These are phyloP conservation scores for Neocloeon triangulifer DNA, from an alignment of 1,140 invertebrate species.

Conservation along the genomic window DNA sequence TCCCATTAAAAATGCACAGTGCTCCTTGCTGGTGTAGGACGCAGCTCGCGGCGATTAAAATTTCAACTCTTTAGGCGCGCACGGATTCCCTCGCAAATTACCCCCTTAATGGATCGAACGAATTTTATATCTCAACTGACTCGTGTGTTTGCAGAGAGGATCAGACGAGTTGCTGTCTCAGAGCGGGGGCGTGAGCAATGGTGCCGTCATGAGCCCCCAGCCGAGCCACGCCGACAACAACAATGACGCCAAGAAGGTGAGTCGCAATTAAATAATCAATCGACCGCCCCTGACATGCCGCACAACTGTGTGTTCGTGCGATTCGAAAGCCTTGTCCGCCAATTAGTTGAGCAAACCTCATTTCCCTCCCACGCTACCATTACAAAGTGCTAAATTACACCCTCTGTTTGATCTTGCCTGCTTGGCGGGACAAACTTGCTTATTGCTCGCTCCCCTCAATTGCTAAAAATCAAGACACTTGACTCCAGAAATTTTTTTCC, in stretches of 20 bases:
- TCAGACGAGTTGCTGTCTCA: constrained; percentile 86
- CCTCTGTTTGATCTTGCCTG: too few relatives aligned
- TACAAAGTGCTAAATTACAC: too few relatives aligned
- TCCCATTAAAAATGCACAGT: neutral
- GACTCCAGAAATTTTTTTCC: too few relatives aligned
- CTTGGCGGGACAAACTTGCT: too few relatives aligned
- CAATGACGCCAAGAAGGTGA: constrained; percentile 87
- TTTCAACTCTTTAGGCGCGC: neutral
- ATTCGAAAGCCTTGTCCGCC: constrained; percentile 10
- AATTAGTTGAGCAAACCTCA: too few relatives aligned
- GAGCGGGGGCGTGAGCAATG: constrained; percentile 80
- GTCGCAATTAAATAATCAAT: constrained; percentile 8
- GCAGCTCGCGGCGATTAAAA: too few relatives aligned
- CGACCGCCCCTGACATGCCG: too few relatives aligned
- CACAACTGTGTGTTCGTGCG: too few relatives aligned
- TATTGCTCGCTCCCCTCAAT: too few relatives aligned
- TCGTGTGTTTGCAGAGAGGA: constrained; percentile 62
- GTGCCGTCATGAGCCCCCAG: constrained; percentile 51
- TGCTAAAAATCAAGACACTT: too few relatives aligned
- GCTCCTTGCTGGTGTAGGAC: neutral
- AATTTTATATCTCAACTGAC: constrained; percentile 1
- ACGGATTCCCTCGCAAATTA: neutral
- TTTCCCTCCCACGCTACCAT: too few relatives aligned
- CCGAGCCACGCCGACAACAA: constrained; percentile 72
- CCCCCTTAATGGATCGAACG: neutral